These are phyloP conservation scores for Platysternon megacephalum DNA, from an alignment of 2,113 vertebrate species.

Conservation along the genomic window DNA sequence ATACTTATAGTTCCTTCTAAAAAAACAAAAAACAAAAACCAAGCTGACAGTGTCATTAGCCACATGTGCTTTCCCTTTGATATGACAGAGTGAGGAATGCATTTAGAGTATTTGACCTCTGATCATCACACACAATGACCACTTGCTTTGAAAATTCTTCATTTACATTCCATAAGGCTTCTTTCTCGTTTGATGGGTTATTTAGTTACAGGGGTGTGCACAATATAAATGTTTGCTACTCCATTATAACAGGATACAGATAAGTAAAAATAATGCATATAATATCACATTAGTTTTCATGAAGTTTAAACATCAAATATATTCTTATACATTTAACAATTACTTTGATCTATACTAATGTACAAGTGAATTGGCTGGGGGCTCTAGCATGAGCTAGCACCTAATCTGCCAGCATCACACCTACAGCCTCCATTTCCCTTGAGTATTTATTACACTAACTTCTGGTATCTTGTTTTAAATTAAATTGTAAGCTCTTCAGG, in stretches of 20 bases:
- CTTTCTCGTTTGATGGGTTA: not conserved
- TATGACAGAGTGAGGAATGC: not conserved
- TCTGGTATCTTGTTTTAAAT: not conserved
- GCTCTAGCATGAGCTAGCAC: not conserved
- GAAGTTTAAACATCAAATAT: too few relatives aligned
- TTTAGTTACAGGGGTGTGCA: not conserved
- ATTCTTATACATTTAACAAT: not conserved
- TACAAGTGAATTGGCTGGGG: not conserved
- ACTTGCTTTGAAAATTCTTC: not conserved
- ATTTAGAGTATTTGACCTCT: not conserved
- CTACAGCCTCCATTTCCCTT: not conserved
- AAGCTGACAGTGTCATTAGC: not conserved
- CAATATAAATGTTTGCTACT: too few relatives aligned
- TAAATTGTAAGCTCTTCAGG: not conserved
- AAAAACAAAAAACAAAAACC: not conserved
- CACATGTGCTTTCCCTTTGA: not conserved
- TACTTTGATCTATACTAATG: not conserved
- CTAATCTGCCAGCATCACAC: not conserved
- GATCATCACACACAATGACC: not conserved
- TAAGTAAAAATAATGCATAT: too few relatives aligned
- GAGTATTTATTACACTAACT: not conserved
- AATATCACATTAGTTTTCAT: too few relatives aligned
- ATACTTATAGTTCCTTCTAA: not conserved
- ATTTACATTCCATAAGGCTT: not conserved
- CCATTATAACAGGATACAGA: too few relatives aligned